Evolutionary conservation across 2,797 vertebrate species (phyloP).

Genomic region (Decapterus maruadsi): DNA sequence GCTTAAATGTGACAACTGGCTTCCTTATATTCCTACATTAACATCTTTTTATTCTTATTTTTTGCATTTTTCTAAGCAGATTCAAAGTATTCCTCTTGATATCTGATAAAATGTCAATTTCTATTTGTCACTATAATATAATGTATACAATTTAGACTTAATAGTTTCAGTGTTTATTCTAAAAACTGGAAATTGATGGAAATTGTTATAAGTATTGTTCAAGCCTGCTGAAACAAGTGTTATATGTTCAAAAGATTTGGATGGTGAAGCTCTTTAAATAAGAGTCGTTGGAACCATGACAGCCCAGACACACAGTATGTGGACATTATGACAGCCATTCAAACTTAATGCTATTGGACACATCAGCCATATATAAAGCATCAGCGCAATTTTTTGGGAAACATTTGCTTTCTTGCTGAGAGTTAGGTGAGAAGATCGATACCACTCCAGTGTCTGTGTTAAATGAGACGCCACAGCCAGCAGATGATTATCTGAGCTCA

Average conservation of each 20-base stretch:
- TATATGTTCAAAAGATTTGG: constrained; percentile 35
- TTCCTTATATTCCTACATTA: background rate
- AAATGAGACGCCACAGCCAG: background rate
- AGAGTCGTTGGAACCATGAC: constrained; percentile 32
- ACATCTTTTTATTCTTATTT: background rate
- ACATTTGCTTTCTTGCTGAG: constrained; percentile 14
- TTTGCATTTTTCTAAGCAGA: background rate
- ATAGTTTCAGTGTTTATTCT: background rate
- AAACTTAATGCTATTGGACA: constrained; percentile 40
- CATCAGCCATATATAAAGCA: constrained; percentile 24
- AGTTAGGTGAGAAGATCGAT: background rate
- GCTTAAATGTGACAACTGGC: background rate
- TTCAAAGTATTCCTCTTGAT: background rate
- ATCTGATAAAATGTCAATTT: background rate
- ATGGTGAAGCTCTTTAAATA: constrained; percentile 21
- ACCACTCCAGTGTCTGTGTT: background rate
- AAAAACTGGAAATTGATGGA: background rate
- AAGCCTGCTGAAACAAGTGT: constrained; percentile 10
- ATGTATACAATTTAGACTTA: background rate
- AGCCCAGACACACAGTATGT: constrained; percentile 55
- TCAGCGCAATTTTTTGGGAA: constrained; percentile 26
- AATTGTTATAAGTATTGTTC: constrained; percentile 12
- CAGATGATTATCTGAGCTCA: constrained; percentile 11
- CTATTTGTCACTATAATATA: background rate
- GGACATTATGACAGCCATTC: constrained; percentile 62